Base-by-base conservation (phyloP, 2,113 vertebrate species). In the Sturnus vulgaris region DNA sequence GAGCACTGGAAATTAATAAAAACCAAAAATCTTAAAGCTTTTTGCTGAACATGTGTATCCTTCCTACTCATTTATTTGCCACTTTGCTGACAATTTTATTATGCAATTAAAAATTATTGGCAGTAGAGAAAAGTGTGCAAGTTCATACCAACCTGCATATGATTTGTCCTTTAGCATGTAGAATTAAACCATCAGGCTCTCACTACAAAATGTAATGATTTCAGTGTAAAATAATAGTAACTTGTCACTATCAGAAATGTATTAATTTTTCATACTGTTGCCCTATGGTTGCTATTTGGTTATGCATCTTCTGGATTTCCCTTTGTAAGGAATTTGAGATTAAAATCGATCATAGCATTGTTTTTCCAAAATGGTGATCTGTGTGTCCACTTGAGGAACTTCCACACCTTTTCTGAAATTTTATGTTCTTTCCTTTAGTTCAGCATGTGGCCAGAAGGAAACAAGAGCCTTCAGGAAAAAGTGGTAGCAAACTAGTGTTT, bases 281-380 rank as follows among this genome's bases (percentile, higher is more conserved):
- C 2, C 7, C 11, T 61, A 71, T 52, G 30, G 5, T 24, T 87
- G 14, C 9, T 52, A 4, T 24, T 64, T 75, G 3, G 1, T 68
- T 46, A 21, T 42, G 3, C 3, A 49, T 16, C 7, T 56, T 71
- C 42, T 65, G 31, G 30, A 53, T 79, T 82, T 81, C 33, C 40
- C 12, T 46, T 17, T 8, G 3, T 5, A 72, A 49, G 24, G 10
- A 61, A 59, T 77, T 42, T 70, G 28, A 78, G 22, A 70, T 66
- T 73, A 57, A 93, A 83, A 46, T 8, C 0, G 1, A 52, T 15
- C 21, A 63, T 28, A 46, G 1, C 1, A 19, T 22, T 53, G 5
- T 25, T 84, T 44, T 60, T 44, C 11, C 57, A 31, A 90, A 82
- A 40, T 13, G 0, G 6, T 46, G 7, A 31, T 19, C 50, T 49